A percentile compares a stretch with the other conserved stretches of the same genome.
phyloP scores from a whole-genome alignment of 2,888 invertebrate species.

The Machimus rusticus region DNA sequence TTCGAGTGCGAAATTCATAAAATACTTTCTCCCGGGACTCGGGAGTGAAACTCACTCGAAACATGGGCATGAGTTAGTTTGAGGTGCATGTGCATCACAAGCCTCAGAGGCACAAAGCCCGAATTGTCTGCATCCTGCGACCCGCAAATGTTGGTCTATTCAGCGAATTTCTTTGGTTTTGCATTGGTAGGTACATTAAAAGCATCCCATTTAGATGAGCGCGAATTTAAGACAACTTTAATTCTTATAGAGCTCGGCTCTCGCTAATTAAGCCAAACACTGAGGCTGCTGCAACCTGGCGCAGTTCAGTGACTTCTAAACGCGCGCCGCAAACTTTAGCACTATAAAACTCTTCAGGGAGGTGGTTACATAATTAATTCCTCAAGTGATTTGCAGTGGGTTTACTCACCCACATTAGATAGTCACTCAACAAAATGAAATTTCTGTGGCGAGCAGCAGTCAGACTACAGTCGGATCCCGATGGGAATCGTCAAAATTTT shows the following conservation, averaged over 20 bases:
- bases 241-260: not conserved
- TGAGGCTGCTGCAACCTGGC: not conserved
- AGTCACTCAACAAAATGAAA: not conserved
- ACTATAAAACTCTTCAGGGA: not conserved
- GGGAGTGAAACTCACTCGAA: not conserved
- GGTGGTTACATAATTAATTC: not conserved
- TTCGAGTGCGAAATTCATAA: not conserved
- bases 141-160: not conserved
- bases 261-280: not conserved
- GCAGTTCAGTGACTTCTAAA: not conserved
- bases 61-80: not conserved
- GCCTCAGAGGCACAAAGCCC: not conserved
- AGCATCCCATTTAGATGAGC: not conserved
- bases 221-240: not conserved
- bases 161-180: not conserved
- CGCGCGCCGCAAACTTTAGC: not conserved
- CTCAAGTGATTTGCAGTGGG: not conserved
- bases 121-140: not conserved
- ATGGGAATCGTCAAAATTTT: not conserved
- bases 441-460: not conserved
- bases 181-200: not conserved
- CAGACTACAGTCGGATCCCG: not conserved
- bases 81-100: not conserved
- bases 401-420: not conserved
- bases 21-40: not conserved